Percentiles rank a stretch among this genome's conserved stretches.
These are phyloP conservation scores for Discoglossus pictus DNA, from an alignment of 2,797 vertebrate genomes.

Conservation along the genomic window DNA sequence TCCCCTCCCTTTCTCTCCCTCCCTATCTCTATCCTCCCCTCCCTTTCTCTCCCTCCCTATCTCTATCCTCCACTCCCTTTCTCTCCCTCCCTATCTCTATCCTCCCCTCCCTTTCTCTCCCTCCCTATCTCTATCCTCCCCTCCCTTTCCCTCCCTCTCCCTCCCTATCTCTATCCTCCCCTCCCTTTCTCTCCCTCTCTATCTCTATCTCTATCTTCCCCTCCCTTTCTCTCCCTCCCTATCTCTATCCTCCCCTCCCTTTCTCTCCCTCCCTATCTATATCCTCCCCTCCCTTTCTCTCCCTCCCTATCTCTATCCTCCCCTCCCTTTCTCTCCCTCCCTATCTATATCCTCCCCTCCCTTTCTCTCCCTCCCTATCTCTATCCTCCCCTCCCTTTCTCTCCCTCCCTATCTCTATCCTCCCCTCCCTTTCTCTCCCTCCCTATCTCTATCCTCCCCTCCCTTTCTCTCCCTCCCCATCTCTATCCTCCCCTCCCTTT, in stretches of 20 bases:
- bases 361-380: too few species aligned
- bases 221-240: neutral
- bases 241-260: too few species aligned
- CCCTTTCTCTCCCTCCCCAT: slow-evolving; percentile 23
- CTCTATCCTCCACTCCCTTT: slow-evolving; percentile 30
- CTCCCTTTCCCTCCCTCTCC: slow-evolving; percentile 1
- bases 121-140: too few species aligned
- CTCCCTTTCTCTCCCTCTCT: neutral
- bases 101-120: too few species aligned
- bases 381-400: accelerated
- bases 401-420: neutral
- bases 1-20: slow-evolving; percentile 16
- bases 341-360: too few species aligned
- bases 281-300: too few species aligned
- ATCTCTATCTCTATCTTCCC: too few species aligned
- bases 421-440: neutral
- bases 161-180: too few species aligned
- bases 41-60: slow-evolving; percentile 7
- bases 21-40: slow-evolving; percentile 44
- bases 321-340: neutral
- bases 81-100: slow-evolving; percentile 28
- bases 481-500: slow-evolving; percentile 37
- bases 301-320: too few species aligned
- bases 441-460: slow-evolving; percentile 10
- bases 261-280: neutral